Evolutionary conservation across 2,797 vertebrate genomes (phyloP), one percentile per base, ranked within the genome.

Genomic region (Argyrosomus regius): DNA sequence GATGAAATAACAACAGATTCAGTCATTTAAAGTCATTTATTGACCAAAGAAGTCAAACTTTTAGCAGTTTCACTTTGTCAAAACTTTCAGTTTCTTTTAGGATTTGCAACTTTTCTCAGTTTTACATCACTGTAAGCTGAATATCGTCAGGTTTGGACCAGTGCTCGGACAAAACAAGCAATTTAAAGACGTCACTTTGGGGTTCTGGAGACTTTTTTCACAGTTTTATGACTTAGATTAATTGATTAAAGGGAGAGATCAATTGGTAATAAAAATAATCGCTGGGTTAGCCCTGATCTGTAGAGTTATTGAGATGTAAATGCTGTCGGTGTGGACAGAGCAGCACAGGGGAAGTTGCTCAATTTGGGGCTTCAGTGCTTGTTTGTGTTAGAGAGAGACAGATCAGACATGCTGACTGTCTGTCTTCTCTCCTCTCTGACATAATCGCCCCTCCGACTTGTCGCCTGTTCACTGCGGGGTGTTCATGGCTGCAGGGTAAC

Each of bases 261-360:
- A 4, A 26, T 6, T 45, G 8, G 1, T 45, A 8, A 53, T 52
- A 24, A 8, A 39, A 22, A 24, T 48, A 26, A 39, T 22, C 16
- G 12, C 1, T 1, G 12, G 3, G 28, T 26, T 43, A 20, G 49
- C 13, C 17, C 4, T 28, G 0, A 9, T 62, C 13, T 16, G 61
- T 22, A 4, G 24, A 43, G 48, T 22, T 49, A 35, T 18, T 43
- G 2, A 53, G 56, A 20, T 67, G 14, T 71, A 66, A 71, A 53
- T 52, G 5, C 28, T 62, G 67, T 72, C 10, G 43, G 49, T 52
- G 22, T 43, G 77, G 70, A 78, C 63, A 62, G 46, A 41, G 17
- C 46, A 3, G 63, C 54, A 22, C 69, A 66, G 22, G 48, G 46
- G n/a, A 24, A 53, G 35, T 75, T 79, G 76, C 87, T 74, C 57